Evolutionary conservation across 2,797 vertebrate species (phyloP).

Genomic region (Galagoides demidoff): DNA sequence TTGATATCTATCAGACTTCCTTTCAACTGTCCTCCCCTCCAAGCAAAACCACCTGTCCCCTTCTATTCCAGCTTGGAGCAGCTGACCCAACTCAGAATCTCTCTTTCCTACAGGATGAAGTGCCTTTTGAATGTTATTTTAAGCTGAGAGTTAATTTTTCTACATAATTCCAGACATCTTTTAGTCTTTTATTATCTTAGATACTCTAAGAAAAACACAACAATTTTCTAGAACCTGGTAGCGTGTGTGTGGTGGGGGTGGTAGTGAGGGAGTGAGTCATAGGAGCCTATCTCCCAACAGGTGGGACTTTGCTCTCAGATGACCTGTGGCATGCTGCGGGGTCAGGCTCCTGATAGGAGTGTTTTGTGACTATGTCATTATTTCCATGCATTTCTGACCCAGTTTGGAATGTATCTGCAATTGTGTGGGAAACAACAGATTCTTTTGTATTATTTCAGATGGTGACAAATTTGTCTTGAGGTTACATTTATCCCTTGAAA

Average conservation of each 20-base stretch:
- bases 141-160: constrained; percentile 93
- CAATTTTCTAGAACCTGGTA: constrained; percentile 90
- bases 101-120: constrained; percentile 96
- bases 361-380: not conserved
- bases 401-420: constrained; percentile 75
- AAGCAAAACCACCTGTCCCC: constrained; percentile 91
- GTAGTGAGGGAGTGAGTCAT: constrained; percentile 70
- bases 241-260: constrained; percentile 72
- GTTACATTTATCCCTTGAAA: constrained; percentile 72
- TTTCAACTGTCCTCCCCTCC: constrained; percentile 88
- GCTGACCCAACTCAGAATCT: constrained; percentile 94
- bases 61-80: constrained; percentile 88
- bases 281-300: constrained; percentile 85
- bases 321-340: constrained; percentile 68
- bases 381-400: constrained; percentile 68
- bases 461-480: constrained; percentile 75
- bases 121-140: constrained; percentile 99
- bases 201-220: constrained; percentile 91
- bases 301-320: constrained; percentile 55
- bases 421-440: constrained; percentile 46
- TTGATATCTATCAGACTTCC: constrained; percentile 85
- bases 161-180: constrained; percentile 95
- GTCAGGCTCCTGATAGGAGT: not conserved
- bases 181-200: constrained; percentile 92
- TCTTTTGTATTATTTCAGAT: not conserved